Conservation (phyloP, 1,140 invertebrate genomes). For the Neodiprion lecontei region DNA sequence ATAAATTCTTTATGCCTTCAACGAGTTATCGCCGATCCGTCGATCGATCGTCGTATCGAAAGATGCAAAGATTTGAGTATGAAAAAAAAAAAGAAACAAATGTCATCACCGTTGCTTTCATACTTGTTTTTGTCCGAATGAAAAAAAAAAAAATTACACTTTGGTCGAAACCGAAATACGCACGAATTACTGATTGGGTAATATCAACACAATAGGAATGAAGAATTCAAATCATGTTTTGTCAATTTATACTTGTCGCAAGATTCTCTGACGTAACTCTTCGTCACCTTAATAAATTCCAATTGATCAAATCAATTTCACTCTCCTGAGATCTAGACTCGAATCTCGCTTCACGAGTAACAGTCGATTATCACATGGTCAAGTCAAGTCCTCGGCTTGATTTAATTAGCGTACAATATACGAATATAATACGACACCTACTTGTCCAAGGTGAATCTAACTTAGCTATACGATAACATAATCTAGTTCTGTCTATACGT, state of each 20-base stretch:
- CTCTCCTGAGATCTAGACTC: not conserved
- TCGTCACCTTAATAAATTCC: not conserved
- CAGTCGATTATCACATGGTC: slow-evolving; percentile 16
- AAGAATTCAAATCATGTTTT: not conserved
- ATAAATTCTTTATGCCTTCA: not conserved
- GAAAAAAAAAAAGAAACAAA: too few relatives aligned
- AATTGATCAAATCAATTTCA: not conserved
- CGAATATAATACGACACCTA: slow-evolving; percentile 1
- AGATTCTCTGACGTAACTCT: too few relatives aligned
- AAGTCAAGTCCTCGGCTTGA: not conserved
- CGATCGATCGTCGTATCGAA: not conserved
- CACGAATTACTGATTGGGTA: too few relatives aligned
- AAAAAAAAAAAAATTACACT: too few relatives aligned
- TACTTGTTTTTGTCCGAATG: too few relatives aligned
- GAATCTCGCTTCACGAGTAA: slow-evolving; percentile 2
- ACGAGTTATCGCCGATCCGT: not conserved
- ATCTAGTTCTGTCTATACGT: not conserved
- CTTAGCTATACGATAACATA: not conserved
- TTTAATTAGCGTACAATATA: not conserved
- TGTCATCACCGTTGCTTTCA: too few relatives aligned
- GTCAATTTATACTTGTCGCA: not conserved
- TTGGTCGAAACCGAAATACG: too few relatives aligned
- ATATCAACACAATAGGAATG: not conserved
- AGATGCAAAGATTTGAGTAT: too few relatives aligned
- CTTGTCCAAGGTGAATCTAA: not conserved